Evolutionary conservation across 2,797 vertebrate species (phyloP).

Genomic region (Coregonus sp.): DNA sequence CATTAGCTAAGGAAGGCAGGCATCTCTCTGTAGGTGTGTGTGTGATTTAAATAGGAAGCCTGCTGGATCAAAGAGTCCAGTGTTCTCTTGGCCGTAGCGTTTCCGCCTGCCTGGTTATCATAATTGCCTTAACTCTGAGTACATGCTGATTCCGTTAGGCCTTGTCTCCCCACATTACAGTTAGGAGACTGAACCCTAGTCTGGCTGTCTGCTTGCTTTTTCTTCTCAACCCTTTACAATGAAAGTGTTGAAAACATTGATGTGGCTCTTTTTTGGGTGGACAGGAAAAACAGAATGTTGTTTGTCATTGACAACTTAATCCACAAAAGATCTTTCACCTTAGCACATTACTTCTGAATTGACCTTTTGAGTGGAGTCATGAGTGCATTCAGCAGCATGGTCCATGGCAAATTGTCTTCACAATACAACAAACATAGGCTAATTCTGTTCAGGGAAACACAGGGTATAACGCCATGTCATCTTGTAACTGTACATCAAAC

Average conservation of each 20-base stretch:
- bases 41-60: conserved; percentile 64
- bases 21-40: neutral
- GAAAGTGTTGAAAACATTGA: conserved; percentile 7
- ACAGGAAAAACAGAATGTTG: neutral
- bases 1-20: conserved; percentile 33
- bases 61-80: conserved; percentile 64
- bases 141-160: conserved; percentile 66
- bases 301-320: conserved; percentile 6
- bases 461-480: no score
- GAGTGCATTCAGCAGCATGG: no score
- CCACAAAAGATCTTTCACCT: neutral
- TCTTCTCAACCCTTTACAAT: conserved; percentile 17
- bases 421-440: no score
- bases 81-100: conserved; percentile 56
- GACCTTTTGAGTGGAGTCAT: no score
- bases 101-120: conserved; percentile 67
- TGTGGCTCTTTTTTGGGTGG: conserved; percentile 15
- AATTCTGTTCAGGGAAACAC: no score
- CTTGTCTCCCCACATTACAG: conserved; percentile 51
- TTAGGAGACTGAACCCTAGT: conserved; percentile 33
- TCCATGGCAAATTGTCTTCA: no score
- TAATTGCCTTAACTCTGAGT: conserved; percentile 71
- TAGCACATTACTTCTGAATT: neutral
- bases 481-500: no score
- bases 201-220: conserved; percentile 34